Percentiles rank a stretch among this genome's conserved stretches.
phyloP scores from a whole-genome alignment of 2,113 vertebrate species.

The Mesitornis unicolor region DNA sequence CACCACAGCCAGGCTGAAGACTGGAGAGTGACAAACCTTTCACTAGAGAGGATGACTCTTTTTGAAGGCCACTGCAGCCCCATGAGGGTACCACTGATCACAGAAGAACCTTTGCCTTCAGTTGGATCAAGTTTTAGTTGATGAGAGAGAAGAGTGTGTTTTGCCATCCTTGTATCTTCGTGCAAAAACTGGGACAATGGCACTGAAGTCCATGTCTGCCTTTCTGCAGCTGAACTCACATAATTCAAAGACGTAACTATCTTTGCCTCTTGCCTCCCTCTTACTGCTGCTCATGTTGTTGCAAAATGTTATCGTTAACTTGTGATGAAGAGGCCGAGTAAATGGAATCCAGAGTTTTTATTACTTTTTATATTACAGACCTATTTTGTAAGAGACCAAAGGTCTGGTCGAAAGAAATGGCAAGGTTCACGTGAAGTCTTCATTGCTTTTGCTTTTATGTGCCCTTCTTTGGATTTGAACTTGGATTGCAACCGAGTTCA shows the following conservation, averaged over 20 bases:
- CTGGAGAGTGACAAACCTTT: background rate
- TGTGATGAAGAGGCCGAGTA: conserved; percentile 22
- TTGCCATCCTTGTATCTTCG: background rate
- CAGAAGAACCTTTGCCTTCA: background rate
- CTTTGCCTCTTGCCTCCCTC: background rate
- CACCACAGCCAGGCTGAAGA: background rate
- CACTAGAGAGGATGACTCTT: background rate
- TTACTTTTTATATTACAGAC: conserved; percentile 47
- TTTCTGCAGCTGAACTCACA: background rate
- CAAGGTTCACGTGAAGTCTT: conserved; percentile 2
- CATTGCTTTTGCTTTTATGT: conserved; percentile 32
- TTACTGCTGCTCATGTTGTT: background rate
- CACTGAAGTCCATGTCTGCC: background rate
- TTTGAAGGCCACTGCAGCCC: background rate
- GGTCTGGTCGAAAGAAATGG: conserved; percentile 29
- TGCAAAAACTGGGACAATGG: background rate
- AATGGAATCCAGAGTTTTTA: conserved; percentile 48
- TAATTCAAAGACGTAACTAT: background rate
- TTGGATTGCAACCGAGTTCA: conserved; percentile 1
- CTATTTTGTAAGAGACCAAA: conserved; percentile 30
- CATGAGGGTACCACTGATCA: background rate
- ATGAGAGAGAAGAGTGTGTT: background rate
- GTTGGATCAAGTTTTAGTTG: background rate
- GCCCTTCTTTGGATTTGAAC: background rate
- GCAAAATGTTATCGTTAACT: conserved; percentile 9